These are phyloP conservation scores for Potamarius usumacintae DNA, from an alignment of 2,113 vertebrate genomes.

Conservation along the genomic window DNA sequence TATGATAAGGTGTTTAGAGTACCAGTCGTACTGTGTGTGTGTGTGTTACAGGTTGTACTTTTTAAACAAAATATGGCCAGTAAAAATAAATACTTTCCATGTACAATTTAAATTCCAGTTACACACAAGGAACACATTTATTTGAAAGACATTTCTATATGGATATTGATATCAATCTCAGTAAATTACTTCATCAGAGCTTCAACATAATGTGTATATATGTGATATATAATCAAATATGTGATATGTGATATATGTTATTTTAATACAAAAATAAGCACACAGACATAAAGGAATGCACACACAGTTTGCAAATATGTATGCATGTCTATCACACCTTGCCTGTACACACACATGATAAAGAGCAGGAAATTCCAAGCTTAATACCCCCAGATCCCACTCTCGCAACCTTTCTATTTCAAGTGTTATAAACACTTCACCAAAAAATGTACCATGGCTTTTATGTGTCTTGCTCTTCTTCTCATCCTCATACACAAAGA, in stretches of 20 bases:
- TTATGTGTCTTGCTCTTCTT: not conserved
- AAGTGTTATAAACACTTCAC: constrained; percentile 35
- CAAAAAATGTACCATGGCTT: constrained; percentile 30
- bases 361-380: constrained; percentile 23
- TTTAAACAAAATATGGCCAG: not conserved
- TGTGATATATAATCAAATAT: too few relatives aligned
- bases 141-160: not conserved
- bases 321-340: not conserved
- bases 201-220: not conserved
- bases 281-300: not conserved
- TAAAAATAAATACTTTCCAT: not conserved
- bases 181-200: not conserved
- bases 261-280: constrained; percentile 1
- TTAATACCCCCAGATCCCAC: not conserved
- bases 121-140: not conserved
- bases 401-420: constrained; percentile 7
- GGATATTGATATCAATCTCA: not conserved
- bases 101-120: not conserved
- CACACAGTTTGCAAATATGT: not conserved
- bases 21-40: not conserved
- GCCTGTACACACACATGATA: not conserved
- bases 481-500: not conserved
- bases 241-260: too few relatives aligned
- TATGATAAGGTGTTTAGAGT: constrained; percentile 2
- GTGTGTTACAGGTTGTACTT: not conserved